Base-by-base conservation (phyloP, 2,797 vertebrate genomes). In the Falco columbarius region DNA sequence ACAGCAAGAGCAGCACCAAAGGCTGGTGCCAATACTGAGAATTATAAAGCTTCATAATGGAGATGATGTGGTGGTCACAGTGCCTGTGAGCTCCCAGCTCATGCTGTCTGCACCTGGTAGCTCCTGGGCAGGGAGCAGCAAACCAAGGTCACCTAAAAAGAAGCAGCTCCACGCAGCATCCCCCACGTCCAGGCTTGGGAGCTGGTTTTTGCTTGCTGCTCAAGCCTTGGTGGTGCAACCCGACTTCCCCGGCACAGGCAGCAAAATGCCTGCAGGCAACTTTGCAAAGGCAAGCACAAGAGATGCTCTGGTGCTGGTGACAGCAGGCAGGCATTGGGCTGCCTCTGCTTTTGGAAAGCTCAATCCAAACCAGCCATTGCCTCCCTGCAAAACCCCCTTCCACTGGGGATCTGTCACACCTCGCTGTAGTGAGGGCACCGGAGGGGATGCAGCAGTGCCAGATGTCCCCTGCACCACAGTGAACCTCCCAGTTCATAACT, bases 51-150 rank as follows among this genome's bases (percentile, higher is more conserved):
- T 71, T 72, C 17, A 0, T 12, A 34, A 56, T 23, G 42, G 81
- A 77, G 95, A 61, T 2, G 3, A 46, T 19, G 44, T 0, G 3
- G 42, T 2, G 0, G 1, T 51, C 40, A 42, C 0, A 0, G 47
- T 26, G 58, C n/a, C 49, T 21, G 44, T 21, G 51, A 91, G 71
- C 49, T 82, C 32, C 22, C 23, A 55, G 55, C 19, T 58, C 71
- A 36, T 0, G 0, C 32, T 62, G 68, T 63, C 52, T 47, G 42
- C 38, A 52, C 36, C 47, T 5, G 1, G 65, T 42, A 86, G 59
- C 26, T 89, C 24, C 72, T 27, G 38, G 44, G 68, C 14, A 46
- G 29, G 10, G 62, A 23, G 8, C 32, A 87, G 34, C 38, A 70
- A 91, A 59, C 10, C 42, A 58, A 68, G 22, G 26, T 32, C 51